These are phyloP conservation scores for Zeuzera pyrina DNA, from an alignment of 2,888 invertebrate genomes.

Conservation along the genomic window DNA sequence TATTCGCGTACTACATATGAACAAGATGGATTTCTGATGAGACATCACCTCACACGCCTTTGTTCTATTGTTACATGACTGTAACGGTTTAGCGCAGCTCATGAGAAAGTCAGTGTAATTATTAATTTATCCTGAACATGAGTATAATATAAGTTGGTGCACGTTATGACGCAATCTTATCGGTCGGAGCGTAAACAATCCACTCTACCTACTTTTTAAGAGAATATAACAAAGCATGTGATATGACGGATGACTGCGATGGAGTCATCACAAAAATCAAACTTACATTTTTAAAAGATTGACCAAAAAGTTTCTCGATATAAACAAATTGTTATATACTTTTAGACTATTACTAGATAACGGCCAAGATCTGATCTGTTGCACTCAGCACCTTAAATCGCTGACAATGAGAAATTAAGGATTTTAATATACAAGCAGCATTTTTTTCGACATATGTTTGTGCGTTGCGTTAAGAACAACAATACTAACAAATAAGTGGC, in stretches of 20 bases:
- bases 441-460: too few relatives aligned
- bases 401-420: too few relatives aligned
- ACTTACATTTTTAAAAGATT: neutral
- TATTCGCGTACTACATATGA: slow-evolving; percentile 24
- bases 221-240: too few relatives aligned
- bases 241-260: neutral
- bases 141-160: neutral
- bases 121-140: slow-evolving; percentile 13
- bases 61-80: slow-evolving; percentile 51
- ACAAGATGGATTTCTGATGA: slow-evolving; percentile 28
- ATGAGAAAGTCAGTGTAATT: slow-evolving; percentile 29
- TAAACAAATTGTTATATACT: neutral
- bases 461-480: too few relatives aligned
- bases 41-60: slow-evolving; percentile 33
- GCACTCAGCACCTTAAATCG: too few relatives aligned
- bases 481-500: too few relatives aligned
- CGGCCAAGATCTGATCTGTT: too few relatives aligned
- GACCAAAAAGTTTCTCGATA: neutral
- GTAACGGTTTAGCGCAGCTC: slow-evolving; percentile 23
- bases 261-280: neutral
- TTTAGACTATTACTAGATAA: neutral
- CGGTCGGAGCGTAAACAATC: too few relatives aligned
- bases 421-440: too few relatives aligned
- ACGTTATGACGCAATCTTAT: too few relatives aligned
- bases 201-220: too few relatives aligned